A percentile compares a stretch with the other conserved stretches of the same genome.
These are phyloP conservation scores for Drosophila suboccidentalis DNA, from an alignment of 2,888 invertebrate species.

Conservation along the genomic window DNA sequence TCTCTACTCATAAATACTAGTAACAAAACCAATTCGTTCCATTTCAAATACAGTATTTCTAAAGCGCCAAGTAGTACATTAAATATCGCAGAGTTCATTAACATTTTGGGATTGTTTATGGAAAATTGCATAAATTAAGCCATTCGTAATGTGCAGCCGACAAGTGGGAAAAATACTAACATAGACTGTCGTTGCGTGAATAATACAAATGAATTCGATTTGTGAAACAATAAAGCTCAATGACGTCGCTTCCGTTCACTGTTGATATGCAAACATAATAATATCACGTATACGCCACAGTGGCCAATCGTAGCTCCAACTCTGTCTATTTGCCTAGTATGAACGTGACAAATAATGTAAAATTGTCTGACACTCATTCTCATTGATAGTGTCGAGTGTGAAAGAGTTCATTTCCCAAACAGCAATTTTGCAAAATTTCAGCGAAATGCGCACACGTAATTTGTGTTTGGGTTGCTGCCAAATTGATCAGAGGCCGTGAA, in stretches of 20 bases:
- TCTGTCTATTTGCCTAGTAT: constrained; percentile 56
- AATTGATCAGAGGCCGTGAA: constrained; percentile 16
- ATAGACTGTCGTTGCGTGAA: constrained; percentile 31
- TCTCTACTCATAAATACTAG: neutral
- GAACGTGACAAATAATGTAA: constrained; percentile 75
- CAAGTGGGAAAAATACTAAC: constrained; percentile 10
- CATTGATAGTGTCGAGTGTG: constrained; percentile 29
- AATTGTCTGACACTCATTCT: constrained; percentile 45
- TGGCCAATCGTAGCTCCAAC: constrained; percentile 28
- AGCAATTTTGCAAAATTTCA: constrained; percentile 18
- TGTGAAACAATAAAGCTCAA: constrained; percentile 78
- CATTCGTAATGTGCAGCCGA: constrained; percentile 1
- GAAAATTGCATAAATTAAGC: constrained; percentile 61
- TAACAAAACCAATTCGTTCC: neutral
- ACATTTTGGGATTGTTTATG: constrained; percentile 41
- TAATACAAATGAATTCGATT: constrained; percentile 80
- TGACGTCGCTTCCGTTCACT: constrained; percentile 54
- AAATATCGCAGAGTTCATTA: constrained; percentile 35
- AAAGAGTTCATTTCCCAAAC: constrained; percentile 59
- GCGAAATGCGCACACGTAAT: constrained; percentile 32
- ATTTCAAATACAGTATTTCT: constrained; percentile 6
- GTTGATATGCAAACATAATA: constrained; percentile 63
- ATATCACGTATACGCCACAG: constrained; percentile 69
- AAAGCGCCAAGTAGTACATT: constrained; percentile 5
- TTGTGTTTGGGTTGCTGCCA: constrained; percentile 14